Evolutionary conservation across 37 sponge, comb jelly and placozoan species (phyloP), one percentile per base, ranked within the genome.

Genomic region (Chondrilla cf. caribensis): DNA sequence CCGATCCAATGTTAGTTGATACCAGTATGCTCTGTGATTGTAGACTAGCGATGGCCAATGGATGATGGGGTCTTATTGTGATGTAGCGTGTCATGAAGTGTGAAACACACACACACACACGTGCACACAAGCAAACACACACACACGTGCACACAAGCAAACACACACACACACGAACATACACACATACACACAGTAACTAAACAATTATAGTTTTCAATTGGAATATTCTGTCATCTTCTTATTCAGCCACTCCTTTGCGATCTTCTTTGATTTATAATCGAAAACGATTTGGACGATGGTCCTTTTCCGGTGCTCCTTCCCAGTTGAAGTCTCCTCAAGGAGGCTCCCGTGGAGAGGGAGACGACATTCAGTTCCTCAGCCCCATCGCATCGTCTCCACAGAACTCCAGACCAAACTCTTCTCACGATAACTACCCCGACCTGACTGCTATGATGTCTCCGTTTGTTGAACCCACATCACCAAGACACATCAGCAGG

Each of bases 401-500:
- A 3, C 41, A n/a, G 1, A 1, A 1, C 25, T 40, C 76, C 2
- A 73, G 76, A 40, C 76, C 76, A 17, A 24, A n/a, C 8, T 73
- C 76, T 24, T 39, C 24, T 2, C 76, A 73, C 2, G 76, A 73
- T 43, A 73, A 73, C 76, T 73, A 73, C 25, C 76, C 76, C 8
- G 76, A 73, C 41, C 76, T 73, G 21, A 73, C 76, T 1, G 36
- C 76, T 0, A 73, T 73, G 76, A 73, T 73, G 76, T 73, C 76
- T n/a, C 41, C 76, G 1, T 73, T 73, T 73, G 76, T 73, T 19
- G 76, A 37, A 11, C 76, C 39, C 41, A 42, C 41, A 2, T 73
- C 76, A 19, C 42, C 39, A 7, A 15, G 76, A 22, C 43, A 73
- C 76, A 22, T 6, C 6, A 11, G 35, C 17, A 26, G 68, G 33